phyloP scores from a whole-genome alignment of 2,113 vertebrate species.

The Geothlypis trichas region DNA sequence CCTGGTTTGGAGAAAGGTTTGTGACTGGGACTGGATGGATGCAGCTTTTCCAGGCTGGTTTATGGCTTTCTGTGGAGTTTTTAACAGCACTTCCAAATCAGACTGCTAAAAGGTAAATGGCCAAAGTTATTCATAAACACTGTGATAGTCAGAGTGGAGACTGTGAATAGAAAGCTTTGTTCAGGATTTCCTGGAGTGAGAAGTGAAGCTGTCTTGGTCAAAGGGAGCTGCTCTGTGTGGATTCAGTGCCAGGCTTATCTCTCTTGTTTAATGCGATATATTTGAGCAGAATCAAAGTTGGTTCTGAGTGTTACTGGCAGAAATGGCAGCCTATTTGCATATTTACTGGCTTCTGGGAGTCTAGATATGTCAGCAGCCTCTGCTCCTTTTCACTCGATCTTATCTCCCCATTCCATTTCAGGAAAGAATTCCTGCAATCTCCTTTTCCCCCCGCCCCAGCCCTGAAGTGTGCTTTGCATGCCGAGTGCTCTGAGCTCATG shows the following conservation, averaged over 20 bases:
- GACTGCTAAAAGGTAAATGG: neutral
- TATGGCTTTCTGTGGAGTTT: neutral
- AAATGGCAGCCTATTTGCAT: neutral
- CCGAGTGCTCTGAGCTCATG: neutral
- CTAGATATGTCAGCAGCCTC: neutral
- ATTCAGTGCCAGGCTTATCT: neutral
- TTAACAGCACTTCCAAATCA: neutral
- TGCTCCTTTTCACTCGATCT: neutral
- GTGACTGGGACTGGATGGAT: neutral
- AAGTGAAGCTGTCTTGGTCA: neutral
- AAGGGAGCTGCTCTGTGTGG: neutral
- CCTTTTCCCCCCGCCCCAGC: neutral
- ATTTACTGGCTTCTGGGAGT: neutral
- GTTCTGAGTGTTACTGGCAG: neutral
- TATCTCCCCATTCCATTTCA: slow-evolving; percentile 15
- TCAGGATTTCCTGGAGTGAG: neutral
- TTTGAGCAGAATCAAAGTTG: neutral
- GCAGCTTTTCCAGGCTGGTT: neutral
- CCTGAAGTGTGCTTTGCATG: neutral
- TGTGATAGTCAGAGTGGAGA: neutral
- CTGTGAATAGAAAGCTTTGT: neutral
- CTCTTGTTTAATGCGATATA: neutral
- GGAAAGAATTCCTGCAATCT: neutral
- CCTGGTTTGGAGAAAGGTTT: neutral
- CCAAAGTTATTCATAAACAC: neutral